These are phyloP conservation scores for Drosophila fulvimacula DNA, from an alignment of 2,888 invertebrate genomes.

Conservation along the genomic window DNA sequence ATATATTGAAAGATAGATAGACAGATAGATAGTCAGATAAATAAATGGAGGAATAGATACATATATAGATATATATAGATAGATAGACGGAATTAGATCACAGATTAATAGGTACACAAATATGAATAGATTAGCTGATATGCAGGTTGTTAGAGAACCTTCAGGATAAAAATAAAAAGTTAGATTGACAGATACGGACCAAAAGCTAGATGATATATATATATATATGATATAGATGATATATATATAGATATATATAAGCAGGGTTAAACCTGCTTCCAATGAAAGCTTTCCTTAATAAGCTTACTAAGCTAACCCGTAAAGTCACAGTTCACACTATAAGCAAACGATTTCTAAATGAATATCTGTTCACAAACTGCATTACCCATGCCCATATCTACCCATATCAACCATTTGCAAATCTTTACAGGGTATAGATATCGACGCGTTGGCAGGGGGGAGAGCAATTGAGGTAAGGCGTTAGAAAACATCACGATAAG, in stretches of 20 bases:
- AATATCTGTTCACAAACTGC: background rate
- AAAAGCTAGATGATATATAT: background rate
- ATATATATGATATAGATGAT: background rate
- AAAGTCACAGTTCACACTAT: no score
- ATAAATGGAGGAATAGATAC: background rate
- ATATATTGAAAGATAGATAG: background rate
- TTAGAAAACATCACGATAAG: slow-evolving; percentile 75
- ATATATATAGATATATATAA: background rate
- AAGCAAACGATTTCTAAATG: no score
- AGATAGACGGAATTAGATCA: background rate
- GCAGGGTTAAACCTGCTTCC: no score
- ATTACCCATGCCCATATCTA: background rate
- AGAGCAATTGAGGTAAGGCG: slow-evolving; percentile 76
- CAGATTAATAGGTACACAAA: background rate
- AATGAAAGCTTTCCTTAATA: no score
- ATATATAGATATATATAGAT: background rate
- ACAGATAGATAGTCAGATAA: background rate
- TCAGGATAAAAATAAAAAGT: background rate
- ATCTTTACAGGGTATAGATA: slow-evolving; percentile 25
- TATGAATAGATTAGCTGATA: background rate
- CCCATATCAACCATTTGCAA: background rate
- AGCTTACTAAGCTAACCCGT: no score
- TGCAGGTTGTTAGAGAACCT: no score
- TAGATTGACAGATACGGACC: background rate
- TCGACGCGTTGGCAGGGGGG: slow-evolving; percentile 38